Percentiles rank a stretch among this genome's conserved stretches.
These are phyloP conservation scores for Argentina silus DNA, from an alignment of 2,797 vertebrate species.

Conservation along the genomic window DNA sequence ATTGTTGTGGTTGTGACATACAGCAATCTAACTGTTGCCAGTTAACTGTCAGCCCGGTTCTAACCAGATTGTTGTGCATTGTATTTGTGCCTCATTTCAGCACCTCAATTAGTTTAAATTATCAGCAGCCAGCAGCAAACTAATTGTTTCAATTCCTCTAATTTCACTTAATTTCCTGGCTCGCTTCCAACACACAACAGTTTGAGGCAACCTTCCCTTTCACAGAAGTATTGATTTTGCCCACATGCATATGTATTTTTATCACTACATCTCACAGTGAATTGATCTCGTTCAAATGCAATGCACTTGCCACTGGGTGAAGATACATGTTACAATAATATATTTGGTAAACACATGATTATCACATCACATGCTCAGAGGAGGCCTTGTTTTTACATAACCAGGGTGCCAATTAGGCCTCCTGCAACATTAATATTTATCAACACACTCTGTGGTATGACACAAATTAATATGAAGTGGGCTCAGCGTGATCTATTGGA, in stretches of 20 bases:
- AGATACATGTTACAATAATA: not conserved
- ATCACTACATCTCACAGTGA: not conserved
- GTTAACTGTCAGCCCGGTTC: not conserved
- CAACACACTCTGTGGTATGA: not conserved
- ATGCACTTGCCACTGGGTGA: not conserved
- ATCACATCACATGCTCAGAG: not conserved
- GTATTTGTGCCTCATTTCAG: not conserved
- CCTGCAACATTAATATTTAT: not conserved
- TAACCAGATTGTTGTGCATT: not conserved
- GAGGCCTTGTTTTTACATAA: not conserved
- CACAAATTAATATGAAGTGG: slow-evolving; percentile 24
- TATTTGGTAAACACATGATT: not conserved
- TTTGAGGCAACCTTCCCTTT: not conserved
- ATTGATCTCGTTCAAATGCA: not conserved
- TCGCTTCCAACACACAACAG: not conserved
- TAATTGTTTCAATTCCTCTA: too few relatives aligned
- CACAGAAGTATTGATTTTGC: not conserved
- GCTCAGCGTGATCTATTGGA: slow-evolving; percentile 29
- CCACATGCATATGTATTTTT: not conserved
- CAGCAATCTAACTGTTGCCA: not conserved
- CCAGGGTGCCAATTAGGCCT: not conserved
- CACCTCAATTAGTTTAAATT: not conserved
- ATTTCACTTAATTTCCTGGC: not conserved
- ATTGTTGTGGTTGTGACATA: not conserved
- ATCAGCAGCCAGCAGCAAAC: not conserved